Evolutionary conservation across 2,113 vertebrate species (phyloP), one percentile per base, ranked within the genome.

Genomic region (Asarcornis scutulata): DNA sequence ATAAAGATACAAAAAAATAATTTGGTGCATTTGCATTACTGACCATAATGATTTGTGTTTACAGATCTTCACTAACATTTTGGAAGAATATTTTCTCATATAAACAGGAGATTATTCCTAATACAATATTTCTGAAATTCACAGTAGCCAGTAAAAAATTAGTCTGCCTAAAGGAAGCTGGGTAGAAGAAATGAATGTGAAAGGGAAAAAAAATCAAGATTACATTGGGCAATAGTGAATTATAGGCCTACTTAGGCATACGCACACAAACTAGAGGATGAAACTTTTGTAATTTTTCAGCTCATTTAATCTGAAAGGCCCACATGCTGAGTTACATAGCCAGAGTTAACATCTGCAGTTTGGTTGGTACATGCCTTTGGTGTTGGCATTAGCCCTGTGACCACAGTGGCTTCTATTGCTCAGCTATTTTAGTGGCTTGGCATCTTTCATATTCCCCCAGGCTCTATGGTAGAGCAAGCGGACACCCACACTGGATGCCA

Each of bases 381-480:
- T 81, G 86, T 88, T 98, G 97, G 97, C 97, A 93, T 96, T 96
- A 96, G 93, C 95, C 92, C 93, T 96, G 31, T 96, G 97, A 98
- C 97, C 97, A 97, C 97, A 98, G 74, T 76, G 83, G 72, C 95
- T 97, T 97, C 96, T 96, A 93, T 52, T 94, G 89, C 95, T 96
- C 69, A 96, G 91, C 91, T 97, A 78, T 97, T 98, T 95, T 92
- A 94, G 97, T 97, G 97, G 97, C 75, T 98, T 98, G 98, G 98
- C 98, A 95, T 92, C 59, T 83, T 96, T 96, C 78, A 31, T 89
- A 82, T 93, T 95, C 95, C 97, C 96, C 95, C 56, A 97, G 95
- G 97, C 97, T 96, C 83, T 95, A 78, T 72, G 91, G 96, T 91
- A 96, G 93, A 94, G 93, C 91, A 92, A 96, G 95, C 74, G 81